Evolutionary conservation across 2,113 vertebrate genomes (phyloP).

Genomic region (Xenopus tropicalis): DNA sequence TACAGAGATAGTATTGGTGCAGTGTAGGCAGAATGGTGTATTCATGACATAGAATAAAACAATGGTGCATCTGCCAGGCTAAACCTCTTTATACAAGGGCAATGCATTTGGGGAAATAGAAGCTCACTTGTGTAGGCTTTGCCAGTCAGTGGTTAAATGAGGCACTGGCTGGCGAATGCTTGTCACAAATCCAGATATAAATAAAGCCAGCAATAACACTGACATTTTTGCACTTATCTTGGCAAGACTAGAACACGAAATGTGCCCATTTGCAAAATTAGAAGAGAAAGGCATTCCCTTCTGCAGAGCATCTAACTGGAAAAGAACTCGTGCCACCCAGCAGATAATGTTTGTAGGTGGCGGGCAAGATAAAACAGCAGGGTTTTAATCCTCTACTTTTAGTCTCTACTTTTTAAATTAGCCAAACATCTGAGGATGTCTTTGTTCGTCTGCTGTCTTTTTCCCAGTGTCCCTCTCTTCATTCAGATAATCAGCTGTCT

Average conservation of each 20-base stretch:
- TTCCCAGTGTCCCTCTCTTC: background rate
- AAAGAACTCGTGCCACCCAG: background rate
- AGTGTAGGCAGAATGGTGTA: conserved; percentile 25
- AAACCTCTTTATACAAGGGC: conserved; percentile 31
- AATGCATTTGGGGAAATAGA: background rate
- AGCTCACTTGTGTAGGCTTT: background rate
- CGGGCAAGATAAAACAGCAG: background rate
- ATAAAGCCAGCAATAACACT: background rate
- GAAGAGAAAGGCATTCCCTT: background rate
- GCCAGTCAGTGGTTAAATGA: conserved; percentile 12
- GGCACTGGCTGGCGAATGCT: conserved; percentile 8
- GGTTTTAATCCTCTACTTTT: background rate
- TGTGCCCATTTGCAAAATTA: background rate
- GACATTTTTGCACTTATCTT: background rate
- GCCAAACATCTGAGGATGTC: background rate
- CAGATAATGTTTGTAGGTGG: background rate
- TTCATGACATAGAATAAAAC: conserved; percentile 29
- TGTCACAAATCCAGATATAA: conserved; percentile 9
- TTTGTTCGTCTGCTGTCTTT: background rate
- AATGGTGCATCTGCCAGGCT: conserved; percentile 25
- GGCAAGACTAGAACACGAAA: background rate
- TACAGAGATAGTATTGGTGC: conserved; percentile 1
- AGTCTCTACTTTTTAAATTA: background rate
- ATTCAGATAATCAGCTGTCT: background rate
- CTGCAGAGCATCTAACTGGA: background rate